These are phyloP conservation scores for Ibycter americanus DNA, from an alignment of 2,797 vertebrate species.

Conservation along the genomic window DNA sequence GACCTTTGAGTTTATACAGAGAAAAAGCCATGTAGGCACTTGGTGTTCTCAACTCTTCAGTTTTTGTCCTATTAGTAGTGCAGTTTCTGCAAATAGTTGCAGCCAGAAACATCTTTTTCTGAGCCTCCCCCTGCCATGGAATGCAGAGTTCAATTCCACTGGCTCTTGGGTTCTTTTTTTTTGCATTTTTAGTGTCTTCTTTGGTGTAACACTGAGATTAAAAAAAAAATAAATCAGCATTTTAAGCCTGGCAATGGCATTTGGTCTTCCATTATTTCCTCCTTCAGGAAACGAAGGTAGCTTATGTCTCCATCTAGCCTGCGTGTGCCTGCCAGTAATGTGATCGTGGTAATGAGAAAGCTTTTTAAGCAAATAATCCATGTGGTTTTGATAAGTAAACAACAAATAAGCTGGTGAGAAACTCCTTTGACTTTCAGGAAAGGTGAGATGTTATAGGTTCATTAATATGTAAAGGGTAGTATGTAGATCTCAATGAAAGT, in stretches of 20 bases:
- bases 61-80: background rate
- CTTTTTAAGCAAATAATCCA: constrained; percentile 72
- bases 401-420: constrained; percentile 67
- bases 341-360: constrained; percentile 60
- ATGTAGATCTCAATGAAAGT: constrained; percentile 85
- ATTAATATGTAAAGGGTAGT: constrained; percentile 84
- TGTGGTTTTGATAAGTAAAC: constrained; percentile 77
- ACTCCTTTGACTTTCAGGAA: constrained; percentile 82
- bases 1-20: background rate
- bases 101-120: constrained; percentile 37
- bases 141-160: background rate
- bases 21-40: background rate
- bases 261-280: background rate
- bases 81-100: constrained; percentile 41
- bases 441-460: constrained; percentile 81
- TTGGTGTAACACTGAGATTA: background rate
- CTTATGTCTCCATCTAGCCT: background rate
- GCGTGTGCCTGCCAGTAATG: constrained; percentile 48
- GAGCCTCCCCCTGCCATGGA: background rate
- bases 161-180: background rate
- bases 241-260: background rate
- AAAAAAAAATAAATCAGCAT: background rate
- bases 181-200: background rate
- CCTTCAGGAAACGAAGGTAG: background rate
- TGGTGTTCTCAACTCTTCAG: background rate